phyloP scores from a whole-genome alignment of 2,888 invertebrate species.

The Cyclophora albipunctata region DNA sequence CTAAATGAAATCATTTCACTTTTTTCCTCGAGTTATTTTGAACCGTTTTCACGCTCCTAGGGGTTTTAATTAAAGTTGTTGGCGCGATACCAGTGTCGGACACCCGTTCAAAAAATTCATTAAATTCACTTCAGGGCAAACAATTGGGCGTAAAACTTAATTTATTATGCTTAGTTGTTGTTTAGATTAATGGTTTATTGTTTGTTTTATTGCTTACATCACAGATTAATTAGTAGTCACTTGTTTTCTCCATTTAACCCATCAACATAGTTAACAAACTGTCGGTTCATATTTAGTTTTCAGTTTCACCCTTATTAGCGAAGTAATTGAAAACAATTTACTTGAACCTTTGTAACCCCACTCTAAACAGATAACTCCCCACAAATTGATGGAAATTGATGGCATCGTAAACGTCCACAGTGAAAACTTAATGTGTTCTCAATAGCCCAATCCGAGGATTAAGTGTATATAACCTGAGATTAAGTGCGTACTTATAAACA shows the following conservation, averaged over 20 bases:
- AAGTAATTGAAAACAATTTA: no score
- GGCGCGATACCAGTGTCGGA: conserved; percentile 33
- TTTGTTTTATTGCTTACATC: no score
- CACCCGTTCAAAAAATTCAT: conserved; percentile 53
- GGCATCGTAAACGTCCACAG: conserved; percentile 41
- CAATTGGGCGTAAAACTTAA: conserved; percentile 36
- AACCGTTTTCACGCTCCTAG: conserved; percentile 43
- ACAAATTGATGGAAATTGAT: conserved; percentile 31
- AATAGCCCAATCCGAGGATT: conserved; percentile 24
- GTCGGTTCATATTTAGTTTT: no score
- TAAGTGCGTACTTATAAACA: conserved; percentile 45
- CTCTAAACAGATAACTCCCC: conserved; percentile 8
- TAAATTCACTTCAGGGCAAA: conserved; percentile 42
- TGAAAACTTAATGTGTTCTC: conserved; percentile 42
- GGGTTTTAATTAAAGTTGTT: conserved; percentile 61
- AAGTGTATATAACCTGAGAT: conserved; percentile 35
- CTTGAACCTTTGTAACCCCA: neutral
- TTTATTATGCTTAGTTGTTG: conserved; percentile 18
- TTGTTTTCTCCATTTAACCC: no score
- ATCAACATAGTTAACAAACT: no score
- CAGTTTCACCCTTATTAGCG: no score
- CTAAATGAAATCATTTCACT: conserved; percentile 33
- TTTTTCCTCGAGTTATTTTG: conserved; percentile 44
- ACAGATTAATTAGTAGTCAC: no score
- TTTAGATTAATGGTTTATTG: conserved; percentile 1